Conservation (phyloP, 1,140 invertebrate genomes). For the Brachionus calyciflorus region DNA sequence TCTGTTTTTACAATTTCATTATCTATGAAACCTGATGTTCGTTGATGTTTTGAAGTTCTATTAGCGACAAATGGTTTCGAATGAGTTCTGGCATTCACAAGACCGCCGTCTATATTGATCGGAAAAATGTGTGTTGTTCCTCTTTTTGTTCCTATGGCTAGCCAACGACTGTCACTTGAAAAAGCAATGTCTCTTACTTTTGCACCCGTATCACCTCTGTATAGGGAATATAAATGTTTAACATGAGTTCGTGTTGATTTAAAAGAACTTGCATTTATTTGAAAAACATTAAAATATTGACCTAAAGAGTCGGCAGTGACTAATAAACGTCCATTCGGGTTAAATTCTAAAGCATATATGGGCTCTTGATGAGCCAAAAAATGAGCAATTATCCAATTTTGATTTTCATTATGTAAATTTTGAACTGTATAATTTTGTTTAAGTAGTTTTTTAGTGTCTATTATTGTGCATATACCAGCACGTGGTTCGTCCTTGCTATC, state of each 20-base stretch:
- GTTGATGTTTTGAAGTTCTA: slow-evolving; percentile 82
- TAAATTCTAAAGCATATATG: slow-evolving; percentile 84
- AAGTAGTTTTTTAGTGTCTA: slow-evolving; percentile 66
- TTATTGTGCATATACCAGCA: slow-evolving; percentile 80
- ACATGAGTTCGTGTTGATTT: slow-evolving; percentile 81
- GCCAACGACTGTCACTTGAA: slow-evolving; percentile 88
- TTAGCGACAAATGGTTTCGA: slow-evolving; percentile 88
- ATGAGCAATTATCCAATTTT: slow-evolving; percentile 77
- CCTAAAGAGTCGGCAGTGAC: slow-evolving; percentile 88
- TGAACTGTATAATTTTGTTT: slow-evolving; percentile 46
- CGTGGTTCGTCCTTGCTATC: slow-evolving; percentile 61
- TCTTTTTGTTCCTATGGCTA: slow-evolving; percentile 84
- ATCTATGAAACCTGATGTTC: slow-evolving; percentile 78
- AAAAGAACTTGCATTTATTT: slow-evolving; percentile 85
- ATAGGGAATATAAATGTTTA: slow-evolving; percentile 90
- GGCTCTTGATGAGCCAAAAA: slow-evolving; percentile 89
- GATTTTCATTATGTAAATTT: slow-evolving; percentile 51
- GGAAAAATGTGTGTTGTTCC: slow-evolving; percentile 97
- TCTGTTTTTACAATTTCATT: neutral
- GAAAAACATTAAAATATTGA: slow-evolving; percentile 92
- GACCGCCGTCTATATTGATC: slow-evolving; percentile 88
- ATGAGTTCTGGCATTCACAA: slow-evolving; percentile 84
- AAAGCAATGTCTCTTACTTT: slow-evolving; percentile 68
- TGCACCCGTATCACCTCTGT: slow-evolving; percentile 71
- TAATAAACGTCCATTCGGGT: slow-evolving; percentile 82